These are phyloP conservation scores for Distichodus sexfasciatus DNA, from an alignment of 2,797 vertebrate genomes.

Conservation along the genomic window DNA sequence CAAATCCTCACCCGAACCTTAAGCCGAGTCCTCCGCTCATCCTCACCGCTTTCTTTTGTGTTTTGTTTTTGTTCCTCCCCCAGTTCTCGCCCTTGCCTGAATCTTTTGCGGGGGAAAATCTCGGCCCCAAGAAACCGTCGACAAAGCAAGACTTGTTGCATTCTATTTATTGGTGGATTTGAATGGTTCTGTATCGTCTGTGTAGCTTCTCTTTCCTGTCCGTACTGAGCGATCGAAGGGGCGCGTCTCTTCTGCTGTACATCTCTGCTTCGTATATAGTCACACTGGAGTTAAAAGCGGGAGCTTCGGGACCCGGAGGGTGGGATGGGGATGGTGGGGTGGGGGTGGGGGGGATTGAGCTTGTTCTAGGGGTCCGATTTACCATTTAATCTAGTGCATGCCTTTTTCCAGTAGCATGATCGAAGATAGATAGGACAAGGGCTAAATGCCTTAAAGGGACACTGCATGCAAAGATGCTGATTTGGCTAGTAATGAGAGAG, in stretches of 20 bases:
- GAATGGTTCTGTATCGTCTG: constrained; percentile 68
- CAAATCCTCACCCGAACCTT: neutral
- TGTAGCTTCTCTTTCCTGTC: constrained; percentile 53
- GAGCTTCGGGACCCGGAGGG: no score
- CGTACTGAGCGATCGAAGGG: constrained; percentile 55
- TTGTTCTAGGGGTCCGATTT: neutral
- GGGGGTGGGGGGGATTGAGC: no score
- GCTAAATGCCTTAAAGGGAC: neutral
- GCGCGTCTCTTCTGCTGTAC: constrained; percentile 64
- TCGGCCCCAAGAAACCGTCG: constrained; percentile 53
- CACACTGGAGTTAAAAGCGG: constrained; percentile 50
- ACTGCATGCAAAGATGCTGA: no score
- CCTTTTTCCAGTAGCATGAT: neutral
- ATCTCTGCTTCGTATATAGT: constrained; percentile 52
- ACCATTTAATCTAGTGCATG: neutral
- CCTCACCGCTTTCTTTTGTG: neutral
- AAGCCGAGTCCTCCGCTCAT: neutral
- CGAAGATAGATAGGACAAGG: neutral
- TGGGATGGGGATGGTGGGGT: no score
- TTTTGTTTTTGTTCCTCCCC: constrained; percentile 33
- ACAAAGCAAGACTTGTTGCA: constrained; percentile 64
- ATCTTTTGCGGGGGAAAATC: constrained; percentile 39
- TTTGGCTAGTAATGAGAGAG: no score
- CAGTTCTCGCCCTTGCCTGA: constrained; percentile 84
- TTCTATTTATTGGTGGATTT: constrained; percentile 83